phyloP scores from a whole-genome alignment of 2,797 vertebrate species.

The Melanotaenia maccullochi region DNA sequence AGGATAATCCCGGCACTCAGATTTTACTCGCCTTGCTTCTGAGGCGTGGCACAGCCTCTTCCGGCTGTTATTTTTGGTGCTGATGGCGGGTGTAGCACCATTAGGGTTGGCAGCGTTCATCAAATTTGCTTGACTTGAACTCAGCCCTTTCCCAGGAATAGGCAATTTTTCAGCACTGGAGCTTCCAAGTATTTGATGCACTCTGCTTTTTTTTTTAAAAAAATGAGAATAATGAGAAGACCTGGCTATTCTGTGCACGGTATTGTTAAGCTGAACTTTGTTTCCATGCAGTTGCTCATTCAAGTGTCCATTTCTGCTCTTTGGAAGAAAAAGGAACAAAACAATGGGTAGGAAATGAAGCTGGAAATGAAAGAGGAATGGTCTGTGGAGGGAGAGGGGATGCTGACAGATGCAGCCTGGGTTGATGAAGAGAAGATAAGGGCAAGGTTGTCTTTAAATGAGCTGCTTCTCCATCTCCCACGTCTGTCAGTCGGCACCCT shows the following conservation, averaged over 20 bases:
- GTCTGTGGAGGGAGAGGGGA: constrained; percentile 42
- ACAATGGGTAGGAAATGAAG: constrained; percentile 70
- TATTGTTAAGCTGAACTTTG: constrained; percentile 11
- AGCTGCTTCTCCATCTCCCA: constrained; percentile 72
- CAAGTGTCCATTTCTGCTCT: constrained; percentile 20
- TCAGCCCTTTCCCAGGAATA: constrained; percentile 31
- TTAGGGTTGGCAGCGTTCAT: constrained; percentile 35
- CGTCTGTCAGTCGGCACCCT: constrained; percentile 73
- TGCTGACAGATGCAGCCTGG: constrained; percentile 72
- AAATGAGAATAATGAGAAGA: constrained; percentile 4
- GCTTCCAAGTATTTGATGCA: constrained; percentile 3
- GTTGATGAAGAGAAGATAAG: constrained; percentile 75
- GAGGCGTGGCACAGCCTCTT: constrained; percentile 60
- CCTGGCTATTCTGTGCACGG: background rate
- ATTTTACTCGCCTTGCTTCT: constrained; percentile 41
- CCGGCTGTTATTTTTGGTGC: constrained; percentile 70
- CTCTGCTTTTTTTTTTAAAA: background rate
- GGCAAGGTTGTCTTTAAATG: constrained; percentile 69
- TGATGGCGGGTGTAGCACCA: constrained; percentile 30
- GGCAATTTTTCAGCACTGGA: constrained; percentile 10
- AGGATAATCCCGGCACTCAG: constrained; percentile 71
- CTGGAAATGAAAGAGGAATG: constrained; percentile 64
- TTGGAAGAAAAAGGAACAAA: constrained; percentile 25
- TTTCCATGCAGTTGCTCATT: constrained; percentile 13
- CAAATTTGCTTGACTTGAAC: constrained; percentile 36